Base-by-base conservation (phyloP, 2,113 vertebrate genomes). In the Syrmaticus mikado region DNA sequence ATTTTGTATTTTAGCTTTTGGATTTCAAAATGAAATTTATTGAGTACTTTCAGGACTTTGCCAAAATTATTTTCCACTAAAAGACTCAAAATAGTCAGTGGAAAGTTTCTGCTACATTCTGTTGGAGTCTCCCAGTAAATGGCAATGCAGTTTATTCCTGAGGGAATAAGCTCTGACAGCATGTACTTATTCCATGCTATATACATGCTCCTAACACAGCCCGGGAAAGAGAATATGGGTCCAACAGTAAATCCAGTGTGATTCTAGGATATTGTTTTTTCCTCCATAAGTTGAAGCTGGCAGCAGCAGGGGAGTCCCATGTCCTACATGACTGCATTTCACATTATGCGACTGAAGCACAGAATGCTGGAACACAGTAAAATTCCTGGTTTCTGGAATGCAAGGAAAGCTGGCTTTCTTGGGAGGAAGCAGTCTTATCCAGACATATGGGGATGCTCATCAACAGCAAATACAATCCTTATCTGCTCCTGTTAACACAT, bases 271-370 rank as follows among this genome's bases (percentile, higher is more conserved):
- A 18, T 9, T 79, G n/a, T 21, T 86, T 38, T 89, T 58, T 48
- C 18, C 13, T 58, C 19, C 0, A 0, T 7, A 8, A 1, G 0
- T 7, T 46, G 61, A 30, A 83, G 46, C 18, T 1, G 3, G 70
- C 1, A 4, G 30, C 27, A 50, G 12, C 72, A 6, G 13, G 89
- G 68, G 8, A 81, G 45, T n/a, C 19, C n/a, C 58, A 32, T 6
- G 68, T 4, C 36, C 14, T 13, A 13, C 21, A 17, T 20, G 52
- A 45, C 22, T 8, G 13, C 46, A 67, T 10, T 78, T 76, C 0
- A 2, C 16, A 19, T 10, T 9, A 53, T 46, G 25, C 17, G 28
- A 85, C 60, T 52, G 74, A 62, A 30, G 25, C 1, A 1, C 22
- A 57, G 57, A 52, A n/a, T 4, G 1, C 1, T 22, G 17, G 36